phyloP scores from a whole-genome alignment of 64 coral and sea anemone species.

The Exaiptasia diaphana region DNA sequence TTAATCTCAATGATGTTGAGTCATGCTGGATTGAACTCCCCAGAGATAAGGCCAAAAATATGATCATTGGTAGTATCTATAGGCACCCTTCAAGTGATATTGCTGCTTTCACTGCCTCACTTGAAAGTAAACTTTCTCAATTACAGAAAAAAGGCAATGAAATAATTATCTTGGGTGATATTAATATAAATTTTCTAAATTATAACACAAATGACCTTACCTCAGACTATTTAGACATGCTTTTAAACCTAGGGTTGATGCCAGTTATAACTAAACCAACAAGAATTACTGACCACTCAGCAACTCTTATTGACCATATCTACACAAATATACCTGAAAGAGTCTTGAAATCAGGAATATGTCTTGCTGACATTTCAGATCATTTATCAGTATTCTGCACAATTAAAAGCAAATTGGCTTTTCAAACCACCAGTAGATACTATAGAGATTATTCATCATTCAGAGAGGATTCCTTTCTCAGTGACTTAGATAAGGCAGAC shows the following conservation, averaged over 20 bases:
- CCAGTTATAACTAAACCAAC: constrained; percentile 28
- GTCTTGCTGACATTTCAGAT: constrained; percentile 30
- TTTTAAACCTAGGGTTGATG: constrained; percentile 30
- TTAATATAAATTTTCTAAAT: constrained; percentile 40
- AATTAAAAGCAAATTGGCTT: background rate
- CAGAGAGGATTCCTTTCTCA: background rate
- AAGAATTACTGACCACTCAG: constrained; percentile 4
- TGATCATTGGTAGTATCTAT: no score
- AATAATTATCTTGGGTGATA: no score
- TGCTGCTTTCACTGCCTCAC: no score
- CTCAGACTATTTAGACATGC: constrained; percentile 22
- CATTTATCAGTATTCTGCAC: constrained; percentile 14
- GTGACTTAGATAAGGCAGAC: constrained; percentile 28
- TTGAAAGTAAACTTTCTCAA: background rate
- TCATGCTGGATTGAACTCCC: no score
- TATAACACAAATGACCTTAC: background rate
- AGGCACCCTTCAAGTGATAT: no score
- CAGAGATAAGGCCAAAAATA: no score
- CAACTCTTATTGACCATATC: constrained; percentile 59
- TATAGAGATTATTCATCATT: constrained; percentile 45
- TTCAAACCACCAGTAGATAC: background rate
- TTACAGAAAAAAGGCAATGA: background rate
- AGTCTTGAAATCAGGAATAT: constrained; percentile 28
- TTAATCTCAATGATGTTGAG: no score
- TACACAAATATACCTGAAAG: constrained; percentile 43